Conservation (phyloP, 2,113 vertebrate genomes). For the Paralichthys olivaceus region DNA sequence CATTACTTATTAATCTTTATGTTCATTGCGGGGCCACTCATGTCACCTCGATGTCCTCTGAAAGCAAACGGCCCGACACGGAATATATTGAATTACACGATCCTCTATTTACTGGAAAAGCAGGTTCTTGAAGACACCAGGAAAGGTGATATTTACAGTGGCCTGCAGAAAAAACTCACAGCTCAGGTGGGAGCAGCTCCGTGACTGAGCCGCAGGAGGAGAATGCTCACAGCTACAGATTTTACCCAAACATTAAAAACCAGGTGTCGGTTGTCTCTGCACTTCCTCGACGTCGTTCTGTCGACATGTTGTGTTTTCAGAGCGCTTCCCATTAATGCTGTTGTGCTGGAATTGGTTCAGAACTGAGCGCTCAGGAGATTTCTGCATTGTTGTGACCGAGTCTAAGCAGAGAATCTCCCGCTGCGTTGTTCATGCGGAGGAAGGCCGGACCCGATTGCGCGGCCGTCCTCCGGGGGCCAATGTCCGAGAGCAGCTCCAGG, state of each 20-base stretch:
- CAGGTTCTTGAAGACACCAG: slow-evolving; percentile 80
- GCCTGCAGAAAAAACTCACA: slow-evolving; percentile 49
- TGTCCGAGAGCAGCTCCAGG: too few species aligned
- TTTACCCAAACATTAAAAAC: too few species aligned
- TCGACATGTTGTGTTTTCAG: not conserved
- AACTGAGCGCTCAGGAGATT: too few species aligned
- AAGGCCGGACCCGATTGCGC: too few species aligned
- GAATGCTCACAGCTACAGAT: too few species aligned
- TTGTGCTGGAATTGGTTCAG: too few species aligned
- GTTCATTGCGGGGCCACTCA: slow-evolving; percentile 79
- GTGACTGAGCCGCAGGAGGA: too few species aligned
- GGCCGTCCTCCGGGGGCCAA: too few species aligned
- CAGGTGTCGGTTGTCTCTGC: not conserved
- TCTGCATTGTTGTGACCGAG: too few species aligned
- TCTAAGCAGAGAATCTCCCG: too few species aligned
- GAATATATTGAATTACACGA: slow-evolving; percentile 79
- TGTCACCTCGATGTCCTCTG: slow-evolving; percentile 82
- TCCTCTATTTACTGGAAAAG: slow-evolving; percentile 83
- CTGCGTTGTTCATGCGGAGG: too few species aligned
- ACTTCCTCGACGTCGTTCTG: not conserved
- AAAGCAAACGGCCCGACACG: slow-evolving; percentile 70
- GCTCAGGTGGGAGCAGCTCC: slow-evolving; percentile 57
- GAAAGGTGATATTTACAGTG: slow-evolving; percentile 85
- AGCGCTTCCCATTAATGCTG: too few species aligned
- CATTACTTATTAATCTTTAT: slow-evolving; percentile 86